Conservation (phyloP, 2,113 vertebrate species). For the Calyptomena viridis region DNA sequence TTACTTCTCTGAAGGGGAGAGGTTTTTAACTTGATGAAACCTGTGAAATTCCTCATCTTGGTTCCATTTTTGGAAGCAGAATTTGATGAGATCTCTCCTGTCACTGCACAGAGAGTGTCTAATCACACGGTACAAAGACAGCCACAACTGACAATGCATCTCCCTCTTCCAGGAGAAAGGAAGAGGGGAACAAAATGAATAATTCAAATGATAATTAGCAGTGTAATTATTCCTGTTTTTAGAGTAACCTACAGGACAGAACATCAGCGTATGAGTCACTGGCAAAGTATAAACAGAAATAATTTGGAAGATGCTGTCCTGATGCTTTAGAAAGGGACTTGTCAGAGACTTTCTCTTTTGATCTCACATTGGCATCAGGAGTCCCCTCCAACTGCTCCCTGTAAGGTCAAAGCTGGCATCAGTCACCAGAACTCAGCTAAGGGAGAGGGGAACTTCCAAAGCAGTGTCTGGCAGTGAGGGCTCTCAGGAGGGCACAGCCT, state of each 20-base stretch:
- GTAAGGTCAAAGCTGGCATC: neutral
- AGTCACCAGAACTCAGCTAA: neutral
- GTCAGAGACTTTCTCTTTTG: conserved; percentile 22
- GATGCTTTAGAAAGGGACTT: neutral
- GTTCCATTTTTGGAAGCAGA: conserved; percentile 22
- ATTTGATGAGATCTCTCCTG: conserved; percentile 6
- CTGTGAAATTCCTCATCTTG: neutral
- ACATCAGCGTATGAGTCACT: conserved; percentile 55
- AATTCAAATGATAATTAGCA: conserved; percentile 67
- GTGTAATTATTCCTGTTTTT: conserved; percentile 68
- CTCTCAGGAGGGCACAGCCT: neutral
- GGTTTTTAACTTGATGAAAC: neutral
- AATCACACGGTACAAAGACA: conserved; percentile 27
- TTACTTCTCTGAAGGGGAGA: neutral
- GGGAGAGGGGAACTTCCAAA: neutral
- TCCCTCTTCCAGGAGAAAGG: conserved; percentile 53
- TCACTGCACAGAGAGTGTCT: conserved; percentile 30
- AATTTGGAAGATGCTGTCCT: conserved; percentile 34
- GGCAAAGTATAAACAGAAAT: conserved; percentile 52
- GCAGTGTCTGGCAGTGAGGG: neutral
- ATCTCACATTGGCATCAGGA: neutral
- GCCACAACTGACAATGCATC: conserved; percentile 42
- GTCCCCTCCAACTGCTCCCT: neutral
- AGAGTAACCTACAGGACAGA: conserved; percentile 70
- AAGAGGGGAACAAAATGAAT: conserved; percentile 61